Base-by-base conservation (phyloP, 2,113 vertebrate species). In the Camelus dromedarius region DNA sequence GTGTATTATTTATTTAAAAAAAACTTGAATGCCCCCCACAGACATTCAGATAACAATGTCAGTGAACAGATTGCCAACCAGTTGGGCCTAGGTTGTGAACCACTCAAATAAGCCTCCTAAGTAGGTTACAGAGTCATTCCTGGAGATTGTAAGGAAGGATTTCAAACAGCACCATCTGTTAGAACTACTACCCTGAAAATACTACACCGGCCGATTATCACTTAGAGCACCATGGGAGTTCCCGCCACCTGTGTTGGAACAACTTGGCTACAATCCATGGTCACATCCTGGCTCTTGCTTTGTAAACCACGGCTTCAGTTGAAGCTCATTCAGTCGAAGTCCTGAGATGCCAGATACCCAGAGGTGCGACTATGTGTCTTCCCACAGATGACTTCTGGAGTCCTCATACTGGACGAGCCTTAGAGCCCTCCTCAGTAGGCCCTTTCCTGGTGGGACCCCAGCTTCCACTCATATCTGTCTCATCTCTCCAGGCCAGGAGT, bases 121-220 rank as follows among this genome's bases (percentile, higher is more conserved):
- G 16, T 46, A 80, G 52, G 69, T 80, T 88, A 67, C 4, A 91
- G 56, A 97, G 85, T 89, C 32, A 38, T 94, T 95, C 89, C 93
- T 94, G 64, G 86, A 79, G 56, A 83, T 32, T 92, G 20, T 35
- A 79, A 56, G 46, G 72, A 89, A 93, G 50, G 18, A 35, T 85
- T 94, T 82, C 54, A 94, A 95, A 69, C 3, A 95, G 80, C 11
- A 58, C 89, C 91, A 89, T 96, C 94, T 96, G 93, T 54, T 94
- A 95, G 54, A 91, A 70, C 14, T 19, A 54, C 88, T 28, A 85
- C 30, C 38, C 75, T 67, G 56, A 84, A 89, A 70, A 75, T 66
- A 89, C 30, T 48, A 77, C 28, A n/a, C 72, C 54, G 67, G 60
- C 72, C 89, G 72, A 52, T 91, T 95, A 91, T 54, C 82, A 66